Evolutionary conservation across 2,113 vertebrate species (phyloP).

Genomic region (Tychaedon coryphoeus): DNA sequence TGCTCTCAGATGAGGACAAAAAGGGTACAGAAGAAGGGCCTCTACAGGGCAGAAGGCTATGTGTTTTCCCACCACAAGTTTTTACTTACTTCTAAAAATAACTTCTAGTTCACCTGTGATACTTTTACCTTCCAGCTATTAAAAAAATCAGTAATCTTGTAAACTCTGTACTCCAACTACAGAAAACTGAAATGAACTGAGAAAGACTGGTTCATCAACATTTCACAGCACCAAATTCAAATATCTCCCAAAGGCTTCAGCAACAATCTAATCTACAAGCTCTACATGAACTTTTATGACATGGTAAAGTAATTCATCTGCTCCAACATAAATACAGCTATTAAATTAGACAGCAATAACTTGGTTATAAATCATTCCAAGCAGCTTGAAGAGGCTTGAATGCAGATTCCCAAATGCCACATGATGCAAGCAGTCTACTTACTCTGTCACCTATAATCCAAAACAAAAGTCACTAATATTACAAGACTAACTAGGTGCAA

Average conservation of each 20-base stretch:
- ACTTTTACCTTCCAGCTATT: background rate
- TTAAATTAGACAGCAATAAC: background rate
- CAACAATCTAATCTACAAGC: background rate
- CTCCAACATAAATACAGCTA: background rate
- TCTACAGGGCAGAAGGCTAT: background rate
- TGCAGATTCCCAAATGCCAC: background rate
- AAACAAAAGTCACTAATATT: background rate
- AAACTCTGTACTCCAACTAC: background rate
- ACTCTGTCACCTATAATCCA: background rate
- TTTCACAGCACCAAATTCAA: background rate
- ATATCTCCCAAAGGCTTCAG: background rate
- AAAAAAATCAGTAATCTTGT: background rate
- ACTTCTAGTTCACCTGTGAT: background rate
- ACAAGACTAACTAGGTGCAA: background rate
- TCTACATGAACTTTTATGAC: background rate
- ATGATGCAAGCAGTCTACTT: background rate
- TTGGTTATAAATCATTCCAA: background rate
- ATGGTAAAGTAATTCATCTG: background rate
- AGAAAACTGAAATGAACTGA: background rate
- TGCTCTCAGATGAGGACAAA: conserved; percentile 24
- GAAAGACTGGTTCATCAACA: background rate
- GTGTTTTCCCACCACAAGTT: background rate
- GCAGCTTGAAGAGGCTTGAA: background rate
- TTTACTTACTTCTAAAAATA: background rate
- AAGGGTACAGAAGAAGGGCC: conserved; percentile 13